Percentiles rank a stretch among this genome's conserved stretches.
Conservation (phyloP, 2,888 invertebrate species). For the Harpalus rubripes region DNA sequence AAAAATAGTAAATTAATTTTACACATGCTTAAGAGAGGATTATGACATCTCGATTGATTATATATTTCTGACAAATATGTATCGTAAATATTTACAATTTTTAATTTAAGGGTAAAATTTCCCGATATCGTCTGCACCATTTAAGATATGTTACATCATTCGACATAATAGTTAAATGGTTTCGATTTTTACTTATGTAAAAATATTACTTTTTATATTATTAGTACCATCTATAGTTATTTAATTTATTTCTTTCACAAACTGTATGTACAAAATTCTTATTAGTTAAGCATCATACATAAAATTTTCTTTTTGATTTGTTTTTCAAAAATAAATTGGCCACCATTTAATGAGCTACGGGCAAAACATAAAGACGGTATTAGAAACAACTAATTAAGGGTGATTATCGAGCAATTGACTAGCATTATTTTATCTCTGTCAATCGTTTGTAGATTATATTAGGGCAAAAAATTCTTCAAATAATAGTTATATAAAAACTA, state of each 20-base stretch:
- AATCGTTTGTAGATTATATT: too few species aligned
- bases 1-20: background rate
- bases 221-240: background rate
- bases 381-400: too few species aligned
- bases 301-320: background rate
- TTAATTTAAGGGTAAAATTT: constrained; percentile 7
- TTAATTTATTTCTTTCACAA: background rate
- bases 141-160: background rate
- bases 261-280: background rate
- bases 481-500: too few species aligned
- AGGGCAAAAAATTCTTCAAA: too few species aligned
- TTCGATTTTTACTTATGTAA: background rate
- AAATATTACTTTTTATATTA: background rate
- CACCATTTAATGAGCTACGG: background rate
- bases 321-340: background rate
- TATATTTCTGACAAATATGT: background rate
- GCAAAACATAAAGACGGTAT: too few species aligned
- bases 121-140: background rate
- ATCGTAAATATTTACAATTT: background rate
- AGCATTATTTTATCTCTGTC: too few species aligned
- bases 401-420: too few species aligned
- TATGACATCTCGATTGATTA: background rate
- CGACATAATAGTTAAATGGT: background rate
- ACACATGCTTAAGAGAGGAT: background rate
- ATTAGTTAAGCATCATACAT: background rate